phyloP scores from a whole-genome alignment of 1,140 invertebrate species.

The Drosophila rhopaloa region DNA sequence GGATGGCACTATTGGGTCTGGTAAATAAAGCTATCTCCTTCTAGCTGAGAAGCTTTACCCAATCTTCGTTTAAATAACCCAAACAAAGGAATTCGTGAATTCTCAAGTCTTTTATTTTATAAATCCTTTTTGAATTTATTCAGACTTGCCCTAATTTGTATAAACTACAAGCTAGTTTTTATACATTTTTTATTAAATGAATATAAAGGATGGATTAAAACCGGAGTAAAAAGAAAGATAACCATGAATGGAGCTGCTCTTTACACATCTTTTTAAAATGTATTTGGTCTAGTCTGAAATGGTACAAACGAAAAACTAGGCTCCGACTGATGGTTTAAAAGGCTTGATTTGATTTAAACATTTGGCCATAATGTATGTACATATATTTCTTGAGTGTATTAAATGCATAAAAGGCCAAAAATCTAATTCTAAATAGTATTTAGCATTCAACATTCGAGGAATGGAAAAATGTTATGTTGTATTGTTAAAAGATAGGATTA shows the following conservation, averaged over 20 bases:
- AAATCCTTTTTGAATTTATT: neutral
- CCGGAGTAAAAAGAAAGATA: neutral
- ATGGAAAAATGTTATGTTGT: too few species aligned
- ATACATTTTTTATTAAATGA: slow-evolving; percentile 1
- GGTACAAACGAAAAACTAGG: too few species aligned
- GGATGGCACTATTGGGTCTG: slow-evolving; percentile 1
- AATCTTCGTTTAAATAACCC: too few species aligned
- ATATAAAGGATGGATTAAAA: neutral
- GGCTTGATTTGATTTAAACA: too few species aligned
- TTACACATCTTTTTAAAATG: slow-evolving; percentile 1
- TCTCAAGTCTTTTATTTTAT: neutral
- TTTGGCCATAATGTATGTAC: too few species aligned
- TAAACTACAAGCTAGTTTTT: slow-evolving; percentile 1
- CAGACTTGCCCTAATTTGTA: neutral
- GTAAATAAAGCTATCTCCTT: neutral
- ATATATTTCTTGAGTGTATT: neutral
- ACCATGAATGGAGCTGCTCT: too few species aligned
- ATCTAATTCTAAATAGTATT: neutral
- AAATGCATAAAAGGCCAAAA: neutral
- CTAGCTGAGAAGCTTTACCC: neutral
- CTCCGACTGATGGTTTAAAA: too few species aligned
- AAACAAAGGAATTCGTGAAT: too few species aligned
- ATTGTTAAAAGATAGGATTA: too few species aligned
- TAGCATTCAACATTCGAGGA: too few species aligned
- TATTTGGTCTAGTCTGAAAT: neutral